Evolutionary conservation across 2,888 invertebrate species (phyloP).

Genomic region (Metopia argyrocephala): DNA sequence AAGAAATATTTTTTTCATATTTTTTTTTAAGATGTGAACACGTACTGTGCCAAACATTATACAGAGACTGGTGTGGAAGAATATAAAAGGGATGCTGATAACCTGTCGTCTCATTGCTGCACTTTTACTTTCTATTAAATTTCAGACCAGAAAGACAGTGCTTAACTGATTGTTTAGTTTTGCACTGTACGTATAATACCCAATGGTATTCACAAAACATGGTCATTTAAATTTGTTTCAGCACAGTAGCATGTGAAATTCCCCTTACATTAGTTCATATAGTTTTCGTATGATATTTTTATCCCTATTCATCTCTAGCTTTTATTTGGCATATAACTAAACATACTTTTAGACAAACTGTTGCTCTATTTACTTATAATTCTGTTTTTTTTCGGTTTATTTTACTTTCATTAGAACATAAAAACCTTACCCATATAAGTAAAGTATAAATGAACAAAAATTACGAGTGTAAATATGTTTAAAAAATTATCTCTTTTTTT

Average conservation of each 20-base stretch:
- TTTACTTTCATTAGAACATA: slow-evolving; percentile 29
- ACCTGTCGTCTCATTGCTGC: too few relatives aligned
- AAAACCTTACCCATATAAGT: slow-evolving; percentile 20
- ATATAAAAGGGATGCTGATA: neutral
- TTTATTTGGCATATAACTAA: neutral
- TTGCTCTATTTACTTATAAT: slow-evolving; percentile 53
- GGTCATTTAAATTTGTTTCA: neutral
- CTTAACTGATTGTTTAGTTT: too few relatives aligned
- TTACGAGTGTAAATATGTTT: slow-evolving; percentile 56
- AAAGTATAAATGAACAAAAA: slow-evolving; percentile 25
- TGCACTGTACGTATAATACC: too few relatives aligned
- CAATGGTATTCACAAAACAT: too few relatives aligned
- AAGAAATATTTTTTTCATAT: too few relatives aligned
- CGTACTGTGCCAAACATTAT: too few relatives aligned
- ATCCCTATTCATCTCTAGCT: neutral
- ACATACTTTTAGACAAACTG: slow-evolving; percentile 37
- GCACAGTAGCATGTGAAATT: neutral
- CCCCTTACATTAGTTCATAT: slow-evolving; percentile 6
- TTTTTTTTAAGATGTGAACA: too few relatives aligned
- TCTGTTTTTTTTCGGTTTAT: neutral
- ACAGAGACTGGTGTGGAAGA: neutral
- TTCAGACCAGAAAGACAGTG: too few relatives aligned
- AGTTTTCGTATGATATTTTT: neutral
- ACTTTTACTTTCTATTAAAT: too few relatives aligned
- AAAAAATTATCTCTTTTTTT: slow-evolving; percentile 47